These are phyloP conservation scores for Melieria omissa DNA, from an alignment of 2,888 invertebrate genomes.

Conservation along the genomic window DNA sequence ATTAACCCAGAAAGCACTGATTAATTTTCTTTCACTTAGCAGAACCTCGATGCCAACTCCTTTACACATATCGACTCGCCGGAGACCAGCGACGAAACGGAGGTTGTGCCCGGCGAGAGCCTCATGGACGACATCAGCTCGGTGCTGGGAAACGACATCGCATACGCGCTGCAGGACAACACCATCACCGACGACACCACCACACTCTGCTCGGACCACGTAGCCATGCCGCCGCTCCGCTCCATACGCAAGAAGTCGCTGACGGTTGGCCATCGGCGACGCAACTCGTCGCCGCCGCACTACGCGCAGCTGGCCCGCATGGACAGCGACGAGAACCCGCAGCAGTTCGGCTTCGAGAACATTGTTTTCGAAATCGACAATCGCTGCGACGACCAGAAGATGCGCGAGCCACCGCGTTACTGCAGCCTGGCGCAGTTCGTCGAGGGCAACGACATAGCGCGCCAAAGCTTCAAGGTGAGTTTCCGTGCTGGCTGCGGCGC, in stretches of 20 bases:
- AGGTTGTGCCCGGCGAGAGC: constrained; percentile 81
- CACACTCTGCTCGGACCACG: constrained; percentile 71
- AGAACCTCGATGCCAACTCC: constrained; percentile 66
- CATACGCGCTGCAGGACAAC: constrained; percentile 75
- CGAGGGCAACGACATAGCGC: constrained; percentile 80
- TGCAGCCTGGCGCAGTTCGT: constrained; percentile 75
- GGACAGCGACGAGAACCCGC: constrained; percentile 64
- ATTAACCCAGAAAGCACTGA: not conserved
- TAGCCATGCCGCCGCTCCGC: constrained; percentile 33
- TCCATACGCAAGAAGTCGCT: constrained; percentile 46
- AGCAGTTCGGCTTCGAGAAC: constrained; percentile 78
- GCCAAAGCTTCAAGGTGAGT: constrained; percentile 76
- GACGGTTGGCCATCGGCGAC: constrained; percentile 52
- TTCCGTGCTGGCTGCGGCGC: not conserved
- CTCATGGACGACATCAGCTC: constrained; percentile 83
- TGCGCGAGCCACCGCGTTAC: constrained; percentile 73
- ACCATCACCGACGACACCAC: constrained; percentile 80
- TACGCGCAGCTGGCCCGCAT: constrained; percentile 68
- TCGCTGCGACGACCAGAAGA: constrained; percentile 68
- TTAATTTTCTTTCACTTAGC: constrained; percentile 37
- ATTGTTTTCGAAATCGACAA: constrained; percentile 73
- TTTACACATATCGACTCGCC: constrained; percentile 87
- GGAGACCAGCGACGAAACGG: constrained; percentile 81
- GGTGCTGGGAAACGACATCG: constrained; percentile 76
- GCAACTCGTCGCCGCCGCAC: constrained; percentile 67